phyloP scores from a whole-genome alignment of 2,888 invertebrate species.

The Tuberolachnus salignus region DNA sequence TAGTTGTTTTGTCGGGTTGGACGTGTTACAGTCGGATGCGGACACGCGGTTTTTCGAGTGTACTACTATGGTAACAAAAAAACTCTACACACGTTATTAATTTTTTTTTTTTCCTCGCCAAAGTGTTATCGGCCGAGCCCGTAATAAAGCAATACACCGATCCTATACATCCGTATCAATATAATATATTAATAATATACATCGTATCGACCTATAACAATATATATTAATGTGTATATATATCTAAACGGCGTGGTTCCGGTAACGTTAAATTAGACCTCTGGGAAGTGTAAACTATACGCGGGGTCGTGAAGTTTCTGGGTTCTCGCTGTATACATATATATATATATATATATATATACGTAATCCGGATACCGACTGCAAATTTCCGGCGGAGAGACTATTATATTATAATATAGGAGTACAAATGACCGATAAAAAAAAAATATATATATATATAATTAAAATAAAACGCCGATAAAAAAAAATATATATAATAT shows the following conservation, averaged over 20 bases:
- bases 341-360: no score
- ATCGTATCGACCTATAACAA: not conserved
- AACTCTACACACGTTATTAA: not conserved
- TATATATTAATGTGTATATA: no score
- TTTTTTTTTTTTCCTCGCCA: constrained; percentile 22
- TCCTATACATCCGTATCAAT: not conserved
- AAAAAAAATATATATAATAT: no score
- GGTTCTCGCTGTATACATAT: not conserved
- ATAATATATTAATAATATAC: not conserved
- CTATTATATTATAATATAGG: no score
- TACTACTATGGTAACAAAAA: constrained; percentile 28
- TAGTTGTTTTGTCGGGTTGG: not conserved
- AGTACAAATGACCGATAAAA: no score
- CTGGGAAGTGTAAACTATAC: constrained; percentile 20
- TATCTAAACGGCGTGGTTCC: not conserved
- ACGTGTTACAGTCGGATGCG: not conserved
- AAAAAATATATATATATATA: no score
- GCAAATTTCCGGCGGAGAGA: no score
- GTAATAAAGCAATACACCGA: not conserved
- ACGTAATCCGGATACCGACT: no score
- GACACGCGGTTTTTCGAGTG: not conserved
- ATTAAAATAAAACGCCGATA: no score
- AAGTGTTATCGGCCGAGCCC: not conserved
- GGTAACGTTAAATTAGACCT: constrained; percentile 21
- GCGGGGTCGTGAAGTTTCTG: not conserved